Evolutionary conservation across 2,888 invertebrate genomes (phyloP), one percentile per base, ranked within the genome.

Genomic region (Pterobdella sp.): DNA sequence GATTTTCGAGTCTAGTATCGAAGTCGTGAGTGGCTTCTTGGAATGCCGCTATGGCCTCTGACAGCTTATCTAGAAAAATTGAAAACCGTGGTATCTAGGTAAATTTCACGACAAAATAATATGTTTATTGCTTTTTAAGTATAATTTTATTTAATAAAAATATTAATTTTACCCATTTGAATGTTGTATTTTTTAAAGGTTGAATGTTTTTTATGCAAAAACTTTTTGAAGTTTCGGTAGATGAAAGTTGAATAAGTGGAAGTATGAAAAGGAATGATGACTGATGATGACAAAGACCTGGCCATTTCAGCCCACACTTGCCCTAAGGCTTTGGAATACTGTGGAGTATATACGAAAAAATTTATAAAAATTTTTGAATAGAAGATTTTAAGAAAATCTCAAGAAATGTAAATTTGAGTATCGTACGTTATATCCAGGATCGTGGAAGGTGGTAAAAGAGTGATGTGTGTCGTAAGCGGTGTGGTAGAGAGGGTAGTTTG

Each of bases 391-490:
- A n/a, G n/a, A n/a, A n/a, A n/a, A n/a, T n/a, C n/a, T n/a, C n/a
- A n/a, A n/a, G n/a, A n/a, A n/a, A n/a, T n/a, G n/a, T n/a, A n/a
- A n/a, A n/a, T n/a, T n/a, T n/a, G n/a, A n/a, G n/a, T 1, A 52
- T 37, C 72, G 72, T 63, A 78, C 78, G 63, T 67, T 67, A 52
- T 77, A 84, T 18, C 79, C 80, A n/a, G 79, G 80, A 76, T 84
- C 84, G 52, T 81, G 77, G 72, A 81, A 79, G 29, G 80, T 77
- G 52, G 83, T 79, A 10, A 82, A 80, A 1, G 81, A 77, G 65
- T 80, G 80, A 76, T 83, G 81, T 2, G 81, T 82, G 72, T 85
- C 85, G 75, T 84, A 85, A n/a, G 80, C 80, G 0, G 85, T 81
- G 75, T 85, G 84, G 75, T 85, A 85, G 67, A 84, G 76, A 0